phyloP scores from a whole-genome alignment of 2,888 invertebrate genomes.

The Lymantria monacha region DNA sequence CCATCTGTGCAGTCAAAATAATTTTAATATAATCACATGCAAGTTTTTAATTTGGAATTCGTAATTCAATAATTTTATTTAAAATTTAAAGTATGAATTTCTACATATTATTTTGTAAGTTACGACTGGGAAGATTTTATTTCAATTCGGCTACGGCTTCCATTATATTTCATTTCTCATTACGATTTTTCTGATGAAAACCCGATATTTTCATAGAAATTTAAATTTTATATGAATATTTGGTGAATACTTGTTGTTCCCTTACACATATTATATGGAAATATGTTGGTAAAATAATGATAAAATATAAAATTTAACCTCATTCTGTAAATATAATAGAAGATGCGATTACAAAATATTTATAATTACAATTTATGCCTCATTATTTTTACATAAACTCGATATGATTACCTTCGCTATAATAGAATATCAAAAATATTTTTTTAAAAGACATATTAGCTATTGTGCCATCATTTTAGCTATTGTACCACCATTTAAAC shows the following conservation, averaged over 20 bases:
- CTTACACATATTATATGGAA: slow-evolving; percentile 4
- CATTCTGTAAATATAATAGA: not conserved
- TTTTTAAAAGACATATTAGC: too few relatives aligned
- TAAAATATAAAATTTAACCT: not conserved
- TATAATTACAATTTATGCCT: not conserved
- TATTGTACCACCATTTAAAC: not conserved
- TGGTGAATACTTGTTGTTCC: too few relatives aligned
- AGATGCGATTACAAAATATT: not conserved
- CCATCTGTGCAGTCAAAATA: too few relatives aligned
- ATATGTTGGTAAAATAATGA: not conserved
- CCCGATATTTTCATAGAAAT: slow-evolving; percentile 10
- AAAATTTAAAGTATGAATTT: too few relatives aligned
- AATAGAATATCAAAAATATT: too few relatives aligned
- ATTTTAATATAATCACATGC: too few relatives aligned
- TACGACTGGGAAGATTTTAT: slow-evolving; percentile 22
- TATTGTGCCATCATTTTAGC: not conserved
- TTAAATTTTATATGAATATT: not conserved
- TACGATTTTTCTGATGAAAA: slow-evolving; percentile 9
- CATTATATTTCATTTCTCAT: slow-evolving; percentile 18
- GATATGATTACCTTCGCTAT: not conserved
- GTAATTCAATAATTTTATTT: too few relatives aligned
- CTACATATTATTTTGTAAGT: too few relatives aligned
- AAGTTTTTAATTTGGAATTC: too few relatives aligned
- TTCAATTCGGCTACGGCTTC: slow-evolving; percentile 26
- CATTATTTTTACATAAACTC: not conserved